Evolutionary conservation across 2,797 vertebrate species (phyloP).

Genomic region (Atherinosoma microstoma): DNA sequence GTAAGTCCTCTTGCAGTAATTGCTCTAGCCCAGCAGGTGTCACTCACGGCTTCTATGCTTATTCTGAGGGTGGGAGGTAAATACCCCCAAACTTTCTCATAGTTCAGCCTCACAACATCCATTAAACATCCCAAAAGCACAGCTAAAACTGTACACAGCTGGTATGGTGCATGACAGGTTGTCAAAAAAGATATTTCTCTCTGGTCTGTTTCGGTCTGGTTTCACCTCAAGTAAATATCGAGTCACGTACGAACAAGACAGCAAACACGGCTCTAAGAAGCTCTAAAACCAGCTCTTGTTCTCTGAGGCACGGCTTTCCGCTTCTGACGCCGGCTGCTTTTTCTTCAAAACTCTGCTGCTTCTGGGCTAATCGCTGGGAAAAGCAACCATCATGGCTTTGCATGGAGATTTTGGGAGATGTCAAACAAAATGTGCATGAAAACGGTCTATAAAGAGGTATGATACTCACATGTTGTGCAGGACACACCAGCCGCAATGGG

Average conservation of each 20-base stretch:
- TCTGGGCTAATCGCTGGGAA: constrained; percentile 19
- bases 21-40: constrained; percentile 76
- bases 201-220: constrained; percentile 2
- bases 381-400: constrained; percentile 10
- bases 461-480: constrained; percentile 95
- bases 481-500: constrained; percentile 98
- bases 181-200: neutral
- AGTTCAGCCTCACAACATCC: neutral
- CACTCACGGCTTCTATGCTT: constrained; percentile 69
- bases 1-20: constrained; percentile 55
- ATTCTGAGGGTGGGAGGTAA: neutral
- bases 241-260: constrained; percentile 16
- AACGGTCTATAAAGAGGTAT: neutral
- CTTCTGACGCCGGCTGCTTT: constrained; percentile 28
- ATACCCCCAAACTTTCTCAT: constrained; percentile 20
- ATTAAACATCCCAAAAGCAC: neutral
- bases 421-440: neutral
- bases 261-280: neutral
- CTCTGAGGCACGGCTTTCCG: constrained; percentile 19
- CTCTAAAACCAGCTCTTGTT: constrained; percentile 21
- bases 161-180: neutral
- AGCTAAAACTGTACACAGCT: neutral
- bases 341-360: constrained; percentile 10
- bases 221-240: constrained; percentile 39
- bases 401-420: neutral